Conservation (phyloP, 2,888 invertebrate genomes). For the Caenorhabditis sp. region DNA sequence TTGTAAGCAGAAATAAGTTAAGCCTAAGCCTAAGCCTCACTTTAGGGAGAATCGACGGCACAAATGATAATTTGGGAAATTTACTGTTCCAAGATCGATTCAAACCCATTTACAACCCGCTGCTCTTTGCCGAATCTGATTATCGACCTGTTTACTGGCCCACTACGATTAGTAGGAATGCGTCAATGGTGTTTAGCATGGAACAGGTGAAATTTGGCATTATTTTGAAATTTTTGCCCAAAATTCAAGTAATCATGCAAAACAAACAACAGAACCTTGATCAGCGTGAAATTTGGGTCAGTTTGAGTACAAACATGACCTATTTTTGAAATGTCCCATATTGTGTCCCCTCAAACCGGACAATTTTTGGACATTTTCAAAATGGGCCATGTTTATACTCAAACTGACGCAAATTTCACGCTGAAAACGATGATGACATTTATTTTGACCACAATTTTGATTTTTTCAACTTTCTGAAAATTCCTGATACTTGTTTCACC, state of each 20-base stretch:
- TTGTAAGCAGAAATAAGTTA: too few relatives aligned
- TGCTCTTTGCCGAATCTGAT: constrained; percentile 53
- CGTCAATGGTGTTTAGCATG: constrained; percentile 56
- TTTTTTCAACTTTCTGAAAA: background rate
- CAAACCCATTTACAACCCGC: constrained; percentile 66
- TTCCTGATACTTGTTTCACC: too few relatives aligned
- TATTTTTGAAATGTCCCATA: background rate
- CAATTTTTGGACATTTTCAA: too few relatives aligned
- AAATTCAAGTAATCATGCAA: background rate
- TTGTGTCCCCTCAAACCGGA: too few relatives aligned
- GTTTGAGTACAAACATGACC: constrained; percentile 1
- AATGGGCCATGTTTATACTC: background rate
- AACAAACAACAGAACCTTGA: background rate
- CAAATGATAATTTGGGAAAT: constrained; percentile 52
- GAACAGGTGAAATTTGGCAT: constrained; percentile 42
- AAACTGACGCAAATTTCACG: too few relatives aligned
- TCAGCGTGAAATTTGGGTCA: background rate
- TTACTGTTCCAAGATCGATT: constrained; percentile 59
- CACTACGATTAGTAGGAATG: constrained; percentile 51
- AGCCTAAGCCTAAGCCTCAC: too few relatives aligned
- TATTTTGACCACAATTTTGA: too few relatives aligned
- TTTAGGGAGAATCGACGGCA: constrained; percentile 57
- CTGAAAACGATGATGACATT: too few relatives aligned
- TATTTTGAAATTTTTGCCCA: background rate
- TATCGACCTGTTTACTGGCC: constrained; percentile 58